Evolutionary conservation across 2,888 invertebrate genomes (phyloP), one percentile per base, ranked within the genome.

Genomic region (Watsonalla binaria): DNA sequence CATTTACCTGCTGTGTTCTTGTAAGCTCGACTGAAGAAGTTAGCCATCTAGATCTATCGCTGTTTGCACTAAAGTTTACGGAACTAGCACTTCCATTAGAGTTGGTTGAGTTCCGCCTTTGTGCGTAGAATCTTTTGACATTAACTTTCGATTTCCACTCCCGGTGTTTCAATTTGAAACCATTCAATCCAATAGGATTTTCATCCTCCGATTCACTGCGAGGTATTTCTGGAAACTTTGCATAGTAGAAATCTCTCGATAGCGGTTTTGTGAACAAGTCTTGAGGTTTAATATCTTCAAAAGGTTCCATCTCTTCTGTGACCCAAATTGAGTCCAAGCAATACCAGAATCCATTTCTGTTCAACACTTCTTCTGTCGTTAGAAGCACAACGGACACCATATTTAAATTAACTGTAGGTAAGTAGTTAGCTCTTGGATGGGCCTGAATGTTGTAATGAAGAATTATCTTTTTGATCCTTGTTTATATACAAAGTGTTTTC

Each of bases 191-290:
- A 45, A 88, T 58, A 2, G 87, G 80, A 55, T 74, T 83, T 59
- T 90, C 90, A 39, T 89, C 90, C 54, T 90, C 90, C 0, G 90
- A 90, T 68, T 89, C 89, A 61, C 90, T 90, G 70, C 89, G 75
- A 0, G 83, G 82, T 74, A 90, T 87, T 46, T 90, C 89, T 1
- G 89, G 89, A 59, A 76, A 77, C 59, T 80, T 87, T 0, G 86
- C 71, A 56, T 90, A 89, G 57, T 90, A 90, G 15, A 79, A 65
- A 57, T 90, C 90, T 68, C 82, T 82, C 13, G 89, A 74, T 0
- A 90, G 62, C 0, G 90, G 90, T 62, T 87, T 90, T 2, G 62
- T 55, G 63, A 77, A 90, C 42, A 74, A 54, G 55, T 87, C 76
- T 62, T 88, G 85, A 0, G 77, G 76, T 61, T 80, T 80, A 5